phyloP scores from a whole-genome alignment of 1,140 invertebrate species.

The Apis mellifera region Amel_HAv3.1 CM009931.2:22494501-22495000 shows the following conservation, averaged over 20 bases:
- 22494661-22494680: constrained; percentile 30
- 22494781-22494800: constrained; percentile 19
- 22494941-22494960: background rate
- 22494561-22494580: constrained; percentile 16
- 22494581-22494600: constrained; percentile 7
- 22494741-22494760: constrained; percentile 32
- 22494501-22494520: background rate
- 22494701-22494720: constrained; percentile 37
- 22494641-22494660: constrained; percentile 11
- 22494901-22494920: background rate
- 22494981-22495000: too few species aligned
- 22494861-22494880: constrained; percentile 19
- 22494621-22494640: constrained; percentile 43
- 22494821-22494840: too few species aligned
- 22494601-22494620: constrained; percentile 29
- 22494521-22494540: constrained; percentile 40
- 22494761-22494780: constrained; percentile 35
- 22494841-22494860: background rate
- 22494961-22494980: background rate
- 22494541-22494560: constrained; percentile 41
- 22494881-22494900: constrained; percentile 21
- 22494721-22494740: constrained; percentile 35
- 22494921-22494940: constrained; percentile 16
- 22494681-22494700: constrained; percentile 38
- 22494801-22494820: background rate